These are phyloP conservation scores for Agrotis ipsilon DNA, from an alignment of 2,888 invertebrate genomes.

Conservation along the genomic window DNA sequence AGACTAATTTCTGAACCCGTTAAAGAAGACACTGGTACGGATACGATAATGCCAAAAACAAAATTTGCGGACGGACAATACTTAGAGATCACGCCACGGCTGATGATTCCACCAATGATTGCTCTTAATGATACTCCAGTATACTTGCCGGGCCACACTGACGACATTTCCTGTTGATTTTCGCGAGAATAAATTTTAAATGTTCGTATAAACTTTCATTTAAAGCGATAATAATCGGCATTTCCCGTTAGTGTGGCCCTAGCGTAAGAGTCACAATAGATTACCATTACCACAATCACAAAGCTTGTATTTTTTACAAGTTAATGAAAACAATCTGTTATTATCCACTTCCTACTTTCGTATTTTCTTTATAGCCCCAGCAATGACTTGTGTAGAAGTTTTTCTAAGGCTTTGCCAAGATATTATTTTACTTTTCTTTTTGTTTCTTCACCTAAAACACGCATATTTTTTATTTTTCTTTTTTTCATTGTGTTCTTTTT, in stretches of 20 bases:
- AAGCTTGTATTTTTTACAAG: constrained; percentile 21
- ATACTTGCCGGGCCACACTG: no score
- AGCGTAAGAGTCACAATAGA: neutral
- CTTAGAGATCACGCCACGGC: no score
- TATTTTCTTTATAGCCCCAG: constrained; percentile 29
- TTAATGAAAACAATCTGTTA: constrained; percentile 43
- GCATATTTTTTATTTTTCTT: constrained; percentile 43
- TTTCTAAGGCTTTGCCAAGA: constrained; percentile 46
- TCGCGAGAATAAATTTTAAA: no score
- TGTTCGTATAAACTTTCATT: no score
- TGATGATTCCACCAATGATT: neutral
- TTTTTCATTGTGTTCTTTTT: constrained; percentile 42
- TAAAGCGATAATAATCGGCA: no score
- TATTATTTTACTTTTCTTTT: constrained; percentile 50
- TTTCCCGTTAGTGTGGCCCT: no score
- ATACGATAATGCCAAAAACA: no score
- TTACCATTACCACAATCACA: neutral
- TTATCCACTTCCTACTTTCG: constrained; percentile 19
- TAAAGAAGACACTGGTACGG: no score
- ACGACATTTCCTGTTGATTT: no score
- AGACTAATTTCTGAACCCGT: no score
- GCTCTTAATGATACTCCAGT: neutral
- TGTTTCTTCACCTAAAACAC: constrained; percentile 23
- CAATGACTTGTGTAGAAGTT: constrained; percentile 49
- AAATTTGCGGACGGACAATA: no score